Evolutionary conservation across 1,140 invertebrate genomes (phyloP).

Genomic region (Procambarus virginalis): DNA sequence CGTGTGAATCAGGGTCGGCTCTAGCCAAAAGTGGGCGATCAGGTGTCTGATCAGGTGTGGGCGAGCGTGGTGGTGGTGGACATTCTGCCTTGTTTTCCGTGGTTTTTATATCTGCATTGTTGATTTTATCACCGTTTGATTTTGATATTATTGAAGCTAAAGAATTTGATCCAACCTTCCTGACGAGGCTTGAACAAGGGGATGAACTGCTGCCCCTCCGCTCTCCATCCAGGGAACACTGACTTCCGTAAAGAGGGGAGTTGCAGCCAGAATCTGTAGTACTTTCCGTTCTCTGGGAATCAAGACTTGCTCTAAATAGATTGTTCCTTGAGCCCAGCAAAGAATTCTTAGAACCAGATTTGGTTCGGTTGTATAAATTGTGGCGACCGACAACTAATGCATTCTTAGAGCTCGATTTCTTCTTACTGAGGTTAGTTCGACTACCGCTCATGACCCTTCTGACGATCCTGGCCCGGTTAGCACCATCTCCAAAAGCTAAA

Average conservation of each 20-base stretch:
- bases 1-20: not conserved
- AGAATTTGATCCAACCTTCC: conserved; percentile 1
- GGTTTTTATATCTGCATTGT: not conserved
- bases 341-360: conserved; percentile 51
- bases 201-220: conserved; percentile 38
- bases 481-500: conserved; percentile 9
- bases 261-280: conserved; percentile 64
- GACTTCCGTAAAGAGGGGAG: conserved; percentile 56
- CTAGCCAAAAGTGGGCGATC: not conserved
- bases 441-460: conserved; percentile 58
- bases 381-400: conserved; percentile 44
- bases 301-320: conserved; percentile 52
- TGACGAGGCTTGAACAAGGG: conserved; percentile 1
- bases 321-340: conserved; percentile 57
- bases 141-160: conserved; percentile 18
- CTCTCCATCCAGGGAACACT: conserved; percentile 58
- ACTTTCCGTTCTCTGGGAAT: conserved; percentile 60
- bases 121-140: not conserved
- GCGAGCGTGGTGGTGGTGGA: not conserved
- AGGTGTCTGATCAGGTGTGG: not conserved
- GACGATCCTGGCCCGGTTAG: conserved; percentile 52
- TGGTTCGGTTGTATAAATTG: conserved; percentile 56
- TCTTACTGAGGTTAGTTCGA: conserved; percentile 57
- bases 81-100: not conserved
- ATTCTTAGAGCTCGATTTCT: conserved; percentile 57